These are phyloP conservation scores for Thripadectes ignobilis DNA, from an alignment of 2,797 vertebrate species.

Conservation along the genomic window DNA sequence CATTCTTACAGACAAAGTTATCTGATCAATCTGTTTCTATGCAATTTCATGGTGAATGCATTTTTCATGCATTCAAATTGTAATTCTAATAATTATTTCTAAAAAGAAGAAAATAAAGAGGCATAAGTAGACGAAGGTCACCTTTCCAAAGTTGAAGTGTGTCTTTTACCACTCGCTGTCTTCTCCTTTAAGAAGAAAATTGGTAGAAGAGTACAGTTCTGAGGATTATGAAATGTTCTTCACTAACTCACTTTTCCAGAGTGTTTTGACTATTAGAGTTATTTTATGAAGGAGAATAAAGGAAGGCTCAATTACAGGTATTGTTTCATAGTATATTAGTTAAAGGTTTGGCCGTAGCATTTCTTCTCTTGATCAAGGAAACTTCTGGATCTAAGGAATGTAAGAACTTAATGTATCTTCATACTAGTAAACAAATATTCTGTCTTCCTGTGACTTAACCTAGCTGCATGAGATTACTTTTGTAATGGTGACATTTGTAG, in stretches of 20 bases:
- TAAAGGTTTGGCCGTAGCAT: not conserved
- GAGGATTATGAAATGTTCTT: not conserved
- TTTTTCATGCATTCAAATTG: not conserved
- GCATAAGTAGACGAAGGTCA: not conserved
- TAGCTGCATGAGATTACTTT: not conserved
- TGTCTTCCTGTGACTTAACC: not conserved
- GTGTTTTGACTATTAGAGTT: not conserved
- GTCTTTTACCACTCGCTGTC: not conserved
- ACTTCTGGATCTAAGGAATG: not conserved
- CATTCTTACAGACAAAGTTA: not conserved
- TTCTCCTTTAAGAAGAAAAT: not conserved
- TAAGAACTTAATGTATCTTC: not conserved
- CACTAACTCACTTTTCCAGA: not conserved
- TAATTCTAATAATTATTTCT: not conserved
- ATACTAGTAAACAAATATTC: not conserved
- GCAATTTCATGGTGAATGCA: not conserved
- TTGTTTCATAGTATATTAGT: not conserved
- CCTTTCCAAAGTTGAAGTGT: not conserved
- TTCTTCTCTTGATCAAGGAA: not conserved
- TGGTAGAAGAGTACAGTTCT: not conserved
- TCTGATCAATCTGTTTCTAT: not conserved
- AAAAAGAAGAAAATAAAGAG: not conserved
- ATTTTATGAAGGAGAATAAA: not conserved
- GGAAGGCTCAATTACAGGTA: not conserved
- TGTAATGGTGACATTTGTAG: not conserved